Percentiles rank a stretch among this genome's conserved stretches.
Conservation (phyloP, 1,140 invertebrate genomes). For the Agrilus planipennis region DNA sequence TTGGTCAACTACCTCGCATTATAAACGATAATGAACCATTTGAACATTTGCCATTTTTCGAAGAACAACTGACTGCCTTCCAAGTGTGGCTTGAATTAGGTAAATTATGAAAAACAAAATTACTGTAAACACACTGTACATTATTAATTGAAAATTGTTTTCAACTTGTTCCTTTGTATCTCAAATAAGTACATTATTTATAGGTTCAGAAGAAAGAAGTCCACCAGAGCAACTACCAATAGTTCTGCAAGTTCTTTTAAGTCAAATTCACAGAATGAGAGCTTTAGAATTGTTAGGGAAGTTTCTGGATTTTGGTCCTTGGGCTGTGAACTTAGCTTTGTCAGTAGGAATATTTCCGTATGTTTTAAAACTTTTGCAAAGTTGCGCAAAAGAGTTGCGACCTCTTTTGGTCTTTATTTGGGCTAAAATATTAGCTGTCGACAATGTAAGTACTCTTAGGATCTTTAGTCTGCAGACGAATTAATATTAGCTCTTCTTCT, state of each 20-base stretch:
- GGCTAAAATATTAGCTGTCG: slow-evolving; percentile 97
- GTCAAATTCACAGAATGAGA: slow-evolving; percentile 89
- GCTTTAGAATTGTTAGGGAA: slow-evolving; percentile 90
- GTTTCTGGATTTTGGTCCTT: slow-evolving; percentile 91
- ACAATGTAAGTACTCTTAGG: slow-evolving; percentile 76
- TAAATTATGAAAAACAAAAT: too few species aligned
- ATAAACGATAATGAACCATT: slow-evolving; percentile 52
- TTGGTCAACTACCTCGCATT: slow-evolving; percentile 77
- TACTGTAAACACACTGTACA: neutral
- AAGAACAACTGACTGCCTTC: slow-evolving; percentile 97
- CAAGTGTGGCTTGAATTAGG: slow-evolving; percentile 86
- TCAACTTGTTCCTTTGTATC: neutral
- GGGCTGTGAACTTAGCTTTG: slow-evolving; percentile 92
- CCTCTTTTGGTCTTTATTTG: slow-evolving; percentile 95
- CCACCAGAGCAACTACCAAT: slow-evolving; percentile 96
- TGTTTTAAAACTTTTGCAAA: slow-evolving; percentile 90
- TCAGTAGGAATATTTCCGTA: slow-evolving; percentile 99
- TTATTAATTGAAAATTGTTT: neutral
- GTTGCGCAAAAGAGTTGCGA: slow-evolving; percentile 80
- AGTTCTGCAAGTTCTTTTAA: slow-evolving; percentile 94
- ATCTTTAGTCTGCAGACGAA: too few species aligned
- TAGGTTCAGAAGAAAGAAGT: slow-evolving; percentile 53
- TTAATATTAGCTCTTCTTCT: too few species aligned
- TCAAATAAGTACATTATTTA: too few species aligned
- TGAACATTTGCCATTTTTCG: slow-evolving; percentile 84